These are phyloP conservation scores for Pseudococcus longispinus DNA, from an alignment of 2,888 invertebrate species.

Conservation along the genomic window DNA sequence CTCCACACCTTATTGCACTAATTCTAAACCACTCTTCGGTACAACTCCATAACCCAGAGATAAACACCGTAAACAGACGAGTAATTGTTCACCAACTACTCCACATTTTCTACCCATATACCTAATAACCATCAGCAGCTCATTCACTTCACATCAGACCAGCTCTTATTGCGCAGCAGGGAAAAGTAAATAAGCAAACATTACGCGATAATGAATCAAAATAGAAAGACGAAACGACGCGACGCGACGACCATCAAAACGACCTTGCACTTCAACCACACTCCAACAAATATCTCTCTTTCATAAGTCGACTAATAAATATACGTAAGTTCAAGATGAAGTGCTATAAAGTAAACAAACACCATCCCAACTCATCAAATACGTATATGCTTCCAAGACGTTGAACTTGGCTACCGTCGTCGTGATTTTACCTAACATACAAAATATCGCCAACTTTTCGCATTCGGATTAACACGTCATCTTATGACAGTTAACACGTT, in stretches of 20 bases:
- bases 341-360: not conserved
- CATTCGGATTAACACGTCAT: constrained; percentile 1
- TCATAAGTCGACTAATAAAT: not conserved
- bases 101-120: not conserved
- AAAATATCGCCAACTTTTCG: not conserved
- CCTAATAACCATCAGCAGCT: not conserved
- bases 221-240: not conserved
- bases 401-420: not conserved
- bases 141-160: not conserved
- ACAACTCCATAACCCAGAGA: not conserved
- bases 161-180: not conserved
- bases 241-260: not conserved
- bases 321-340: not conserved
- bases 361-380: not conserved
- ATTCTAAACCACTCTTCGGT: not conserved
- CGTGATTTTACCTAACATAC: not conserved
- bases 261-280: constrained; percentile 7
- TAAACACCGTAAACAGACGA: not conserved
- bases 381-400: not conserved
- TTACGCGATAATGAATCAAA: not conserved
- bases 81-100: not conserved
- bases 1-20: too few relatives aligned
- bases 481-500: not conserved
- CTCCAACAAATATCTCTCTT: not conserved
- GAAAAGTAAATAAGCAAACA: not conserved